These are phyloP conservation scores for Scelioninae gen. 1 DNA, from an alignment of 2,888 invertebrate genomes.

Conservation along the genomic window DNA sequence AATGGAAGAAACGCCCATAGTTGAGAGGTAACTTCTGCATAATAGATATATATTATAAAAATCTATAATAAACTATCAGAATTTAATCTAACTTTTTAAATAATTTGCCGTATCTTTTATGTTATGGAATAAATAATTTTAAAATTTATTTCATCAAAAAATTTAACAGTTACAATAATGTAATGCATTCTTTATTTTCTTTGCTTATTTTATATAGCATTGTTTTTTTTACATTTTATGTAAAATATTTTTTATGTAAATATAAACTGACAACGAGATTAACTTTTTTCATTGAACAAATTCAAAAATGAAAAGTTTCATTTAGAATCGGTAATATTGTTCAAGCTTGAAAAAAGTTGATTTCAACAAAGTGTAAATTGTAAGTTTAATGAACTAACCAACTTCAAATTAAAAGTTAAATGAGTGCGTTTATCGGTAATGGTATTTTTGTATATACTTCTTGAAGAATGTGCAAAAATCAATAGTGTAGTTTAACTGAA, in stretches of 20 bases:
- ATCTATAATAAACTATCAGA: background rate
- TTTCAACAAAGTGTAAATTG: conserved; percentile 2
- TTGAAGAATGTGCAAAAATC: conserved; percentile 14
- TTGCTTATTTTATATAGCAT: background rate
- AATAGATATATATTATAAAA: no score
- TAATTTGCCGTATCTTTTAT: no score
- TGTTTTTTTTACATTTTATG: background rate
- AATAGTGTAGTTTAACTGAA: conserved; percentile 4
- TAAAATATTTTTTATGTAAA: background rate
- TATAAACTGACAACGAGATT: background rate
- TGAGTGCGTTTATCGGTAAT: conserved; percentile 13
- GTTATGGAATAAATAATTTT: no score
- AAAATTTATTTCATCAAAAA: no score
- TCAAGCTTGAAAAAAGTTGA: conserved; percentile 19
- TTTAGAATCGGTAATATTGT: conserved; percentile 10
- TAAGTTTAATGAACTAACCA: conserved; percentile 30
- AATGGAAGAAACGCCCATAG: conserved; percentile 1
- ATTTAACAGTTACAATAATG: no score
- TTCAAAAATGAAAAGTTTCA: conserved; percentile 24
- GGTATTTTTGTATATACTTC: conserved; percentile 1
- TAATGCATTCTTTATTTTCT: no score
- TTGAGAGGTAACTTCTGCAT: no score
- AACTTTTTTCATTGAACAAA: conserved; percentile 24
- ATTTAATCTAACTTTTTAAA: background rate
- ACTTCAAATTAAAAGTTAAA: conserved; percentile 21